Percentiles rank a stretch among this genome's conserved stretches.
Evolutionary conservation across 2,797 vertebrate genomes (phyloP).

Genomic region (Scarus forsteni): DNA sequence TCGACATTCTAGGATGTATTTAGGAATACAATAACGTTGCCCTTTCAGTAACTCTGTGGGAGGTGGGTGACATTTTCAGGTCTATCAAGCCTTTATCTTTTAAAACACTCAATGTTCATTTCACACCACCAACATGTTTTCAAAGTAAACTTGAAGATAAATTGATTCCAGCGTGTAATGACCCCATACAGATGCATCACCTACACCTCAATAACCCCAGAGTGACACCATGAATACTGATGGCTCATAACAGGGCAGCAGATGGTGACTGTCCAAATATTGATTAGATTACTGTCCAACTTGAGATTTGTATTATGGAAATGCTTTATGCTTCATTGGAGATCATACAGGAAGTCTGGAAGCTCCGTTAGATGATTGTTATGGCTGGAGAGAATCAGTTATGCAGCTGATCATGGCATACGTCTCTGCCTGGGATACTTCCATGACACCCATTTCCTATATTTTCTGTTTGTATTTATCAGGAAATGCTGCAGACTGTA

Average conservation of each 20-base stretch:
- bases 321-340: background rate
- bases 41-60: too few relatives aligned
- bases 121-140: background rate
- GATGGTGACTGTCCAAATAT: conserved; percentile 42
- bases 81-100: too few relatives aligned
- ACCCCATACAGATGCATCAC: conserved; percentile 13
- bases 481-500: background rate
- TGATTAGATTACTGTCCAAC: conserved; percentile 43
- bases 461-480: conserved; percentile 8
- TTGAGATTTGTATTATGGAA: background rate
- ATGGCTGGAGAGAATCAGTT: conserved; percentile 19
- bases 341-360: conserved; percentile 9
- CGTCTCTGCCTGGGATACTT: conserved; percentile 10
- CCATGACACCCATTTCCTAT: background rate
- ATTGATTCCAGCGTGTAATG: conserved; percentile 19
- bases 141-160: background rate
- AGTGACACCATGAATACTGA: conserved; percentile 66
- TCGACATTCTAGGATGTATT: too few relatives aligned
- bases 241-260: conserved; percentile 54
- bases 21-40: too few relatives aligned
- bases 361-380: background rate
- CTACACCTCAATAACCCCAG: conserved; percentile 13
- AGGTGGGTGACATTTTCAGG: too few relatives aligned
- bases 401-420: background rate
- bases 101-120: too few relatives aligned